Percentiles rank a stretch among this genome's conserved stretches.
Conservation (phyloP, 1,140 invertebrate species). For the Achatina immaculata region DNA sequence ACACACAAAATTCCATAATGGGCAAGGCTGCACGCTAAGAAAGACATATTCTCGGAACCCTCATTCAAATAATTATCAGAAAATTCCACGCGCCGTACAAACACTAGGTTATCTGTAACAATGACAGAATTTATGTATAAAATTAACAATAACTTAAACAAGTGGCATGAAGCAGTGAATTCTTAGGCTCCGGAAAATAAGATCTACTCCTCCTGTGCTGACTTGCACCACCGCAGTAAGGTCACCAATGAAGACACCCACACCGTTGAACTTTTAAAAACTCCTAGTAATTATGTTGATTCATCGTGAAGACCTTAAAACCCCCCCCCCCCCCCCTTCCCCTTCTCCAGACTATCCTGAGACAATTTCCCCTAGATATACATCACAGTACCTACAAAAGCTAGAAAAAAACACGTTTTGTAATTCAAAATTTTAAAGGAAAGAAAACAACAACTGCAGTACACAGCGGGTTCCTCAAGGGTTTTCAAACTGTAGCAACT, state of each 20-base stretch:
- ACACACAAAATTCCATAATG: constrained; percentile 6
- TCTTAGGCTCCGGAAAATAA: background rate
- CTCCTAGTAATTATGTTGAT: background rate
- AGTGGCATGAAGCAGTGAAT: background rate
- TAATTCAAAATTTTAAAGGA: background rate
- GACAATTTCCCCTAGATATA: background rate
- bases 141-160: background rate
- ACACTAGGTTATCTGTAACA: background rate
- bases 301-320: background rate
- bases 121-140: background rate
- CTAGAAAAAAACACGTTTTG: background rate
- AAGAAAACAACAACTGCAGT: too few relatives aligned
- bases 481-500: background rate
- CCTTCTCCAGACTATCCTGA: background rate
- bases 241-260: background rate
- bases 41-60: constrained; percentile 34
- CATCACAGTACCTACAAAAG: background rate
- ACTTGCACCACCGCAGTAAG: constrained; percentile 29
- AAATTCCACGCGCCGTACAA: background rate
- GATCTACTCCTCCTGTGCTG: constrained; percentile 15
- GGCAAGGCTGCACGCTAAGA: constrained; percentile 35
- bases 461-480: background rate
- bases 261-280: background rate
- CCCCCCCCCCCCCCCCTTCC: background rate
- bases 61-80: constrained; percentile 6